Percentiles rank a stretch among this genome's conserved stretches.
Evolutionary conservation across 2,888 invertebrate genomes (phyloP).

Genomic region (Troglohyphantes excavatus): DNA sequence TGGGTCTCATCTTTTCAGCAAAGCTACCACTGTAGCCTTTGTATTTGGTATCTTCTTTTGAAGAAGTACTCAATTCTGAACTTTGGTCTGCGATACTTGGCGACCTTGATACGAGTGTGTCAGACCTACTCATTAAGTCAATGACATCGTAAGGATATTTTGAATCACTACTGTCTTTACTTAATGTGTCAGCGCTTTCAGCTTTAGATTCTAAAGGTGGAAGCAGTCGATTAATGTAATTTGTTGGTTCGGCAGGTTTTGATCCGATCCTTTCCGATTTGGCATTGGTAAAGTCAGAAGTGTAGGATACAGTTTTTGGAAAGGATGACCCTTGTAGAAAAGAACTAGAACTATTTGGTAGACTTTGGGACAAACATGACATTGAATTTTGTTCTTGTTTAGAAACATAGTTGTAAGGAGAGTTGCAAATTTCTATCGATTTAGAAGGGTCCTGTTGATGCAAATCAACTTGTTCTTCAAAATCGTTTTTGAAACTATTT

Average conservation of each 20-base stretch:
- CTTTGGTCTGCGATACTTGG: constrained; percentile 2
- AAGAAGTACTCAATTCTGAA: constrained; percentile 24
- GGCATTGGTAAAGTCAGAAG: constrained; percentile 41
- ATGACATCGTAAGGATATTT: background rate
- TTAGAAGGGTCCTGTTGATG: background rate
- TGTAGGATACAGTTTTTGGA: constrained; percentile 33
- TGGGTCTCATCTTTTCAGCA: constrained; percentile 78
- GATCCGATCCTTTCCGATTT: constrained; percentile 37
- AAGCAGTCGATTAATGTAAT: background rate
- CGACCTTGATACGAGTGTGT: constrained; percentile 17
- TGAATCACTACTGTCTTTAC: background rate
- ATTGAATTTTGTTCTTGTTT: constrained; percentile 12
- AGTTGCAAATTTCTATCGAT: background rate
- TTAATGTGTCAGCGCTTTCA: constrained; percentile 13
- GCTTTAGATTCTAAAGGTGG: constrained; percentile 11
- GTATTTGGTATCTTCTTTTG: constrained; percentile 68
- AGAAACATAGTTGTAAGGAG: background rate
- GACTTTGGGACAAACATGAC: constrained; percentile 58
- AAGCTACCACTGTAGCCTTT: constrained; percentile 79
- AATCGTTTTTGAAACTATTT: background rate
- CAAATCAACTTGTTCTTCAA: background rate
- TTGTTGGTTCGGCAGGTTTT: constrained; percentile 11
- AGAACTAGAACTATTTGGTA: constrained; percentile 37
- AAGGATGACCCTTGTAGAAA: constrained; percentile 18
- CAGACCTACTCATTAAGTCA: constrained; percentile 25